A percentile compares a stretch with the other conserved stretches of the same genome.
Conservation (phyloP, 2,888 invertebrate genomes). For the Rotaria sp. region DNA sequence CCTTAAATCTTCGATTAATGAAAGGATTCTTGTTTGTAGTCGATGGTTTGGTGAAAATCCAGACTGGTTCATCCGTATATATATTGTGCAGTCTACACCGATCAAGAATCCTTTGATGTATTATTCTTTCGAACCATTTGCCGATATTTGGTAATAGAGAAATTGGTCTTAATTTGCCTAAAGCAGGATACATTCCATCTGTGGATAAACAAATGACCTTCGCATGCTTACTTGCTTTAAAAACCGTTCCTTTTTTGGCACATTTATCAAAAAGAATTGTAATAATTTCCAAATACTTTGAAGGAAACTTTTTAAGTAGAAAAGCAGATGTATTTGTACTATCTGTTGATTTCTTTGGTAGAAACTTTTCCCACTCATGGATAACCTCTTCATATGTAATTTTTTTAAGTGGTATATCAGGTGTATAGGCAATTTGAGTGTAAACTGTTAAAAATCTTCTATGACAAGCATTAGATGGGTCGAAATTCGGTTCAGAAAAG, state of each 20-base stretch:
- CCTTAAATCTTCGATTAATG: not conserved
- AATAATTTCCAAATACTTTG: not conserved
- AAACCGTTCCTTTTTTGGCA: not conserved
- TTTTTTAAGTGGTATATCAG: not conserved
- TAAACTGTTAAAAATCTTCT: not conserved
- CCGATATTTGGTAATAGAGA: not conserved
- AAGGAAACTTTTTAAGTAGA: not conserved
- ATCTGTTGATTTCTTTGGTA: not conserved
- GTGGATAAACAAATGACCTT: not conserved
- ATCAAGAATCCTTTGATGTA: not conserved
- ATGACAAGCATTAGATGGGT: not conserved
- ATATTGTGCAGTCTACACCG: not conserved
- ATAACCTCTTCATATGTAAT: not conserved
- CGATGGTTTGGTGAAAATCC: not conserved
- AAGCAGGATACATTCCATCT: not conserved
- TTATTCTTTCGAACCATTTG: not conserved
- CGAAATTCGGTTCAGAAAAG: not conserved
- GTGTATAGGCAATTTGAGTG: not conserved
- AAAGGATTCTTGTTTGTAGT: not conserved
- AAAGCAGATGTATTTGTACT: not conserved
- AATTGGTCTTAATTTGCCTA: not conserved
- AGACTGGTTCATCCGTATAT: not conserved
- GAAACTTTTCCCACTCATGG: not conserved
- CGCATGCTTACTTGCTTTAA: not conserved
- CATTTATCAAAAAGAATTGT: not conserved